Conservation (phyloP, 2,888 invertebrate genomes). For the Phanerotoma sp. region DNA sequence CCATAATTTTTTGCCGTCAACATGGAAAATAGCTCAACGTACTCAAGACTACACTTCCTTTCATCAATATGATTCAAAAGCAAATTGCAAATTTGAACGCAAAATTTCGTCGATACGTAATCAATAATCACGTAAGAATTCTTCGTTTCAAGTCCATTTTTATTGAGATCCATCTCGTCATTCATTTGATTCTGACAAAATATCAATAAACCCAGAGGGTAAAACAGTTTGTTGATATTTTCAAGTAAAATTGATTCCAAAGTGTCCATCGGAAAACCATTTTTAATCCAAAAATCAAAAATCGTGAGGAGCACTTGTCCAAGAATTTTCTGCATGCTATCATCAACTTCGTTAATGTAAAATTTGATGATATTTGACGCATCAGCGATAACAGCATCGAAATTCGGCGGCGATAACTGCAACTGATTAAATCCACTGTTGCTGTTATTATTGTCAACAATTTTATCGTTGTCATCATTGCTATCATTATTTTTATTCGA, state of each 20-base stretch:
- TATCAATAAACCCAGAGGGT: conserved; percentile 51
- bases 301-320: conserved; percentile 50
- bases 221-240: conserved; percentile 59
- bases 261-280: conserved; percentile 57
- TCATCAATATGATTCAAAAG: conserved; percentile 49
- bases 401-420: too few relatives aligned
- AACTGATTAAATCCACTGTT: too few relatives aligned
- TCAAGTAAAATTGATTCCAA: conserved; percentile 63
- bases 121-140: conserved; percentile 39
- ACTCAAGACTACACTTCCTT: conserved; percentile 52
- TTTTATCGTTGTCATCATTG: conserved; percentile 5
- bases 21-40: conserved; percentile 48
- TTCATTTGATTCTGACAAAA: conserved; percentile 45
- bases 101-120: conserved; percentile 50
- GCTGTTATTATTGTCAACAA: conserved; percentile 32
- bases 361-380: conserved; percentile 49
- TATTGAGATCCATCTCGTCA: conserved; percentile 38
- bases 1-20: conserved; percentile 52
- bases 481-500: neutral
- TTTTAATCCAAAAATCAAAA: conserved; percentile 57
- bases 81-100: conserved; percentile 49
- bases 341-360: conserved; percentile 51
- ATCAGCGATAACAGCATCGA: conserved; percentile 29
- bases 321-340: conserved; percentile 44
- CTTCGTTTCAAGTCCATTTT: conserved; percentile 37